Percentiles rank a stretch among this genome's conserved stretches.
phyloP scores from a whole-genome alignment of 1,140 invertebrate genomes.

The Drosophila repleta region DNA sequence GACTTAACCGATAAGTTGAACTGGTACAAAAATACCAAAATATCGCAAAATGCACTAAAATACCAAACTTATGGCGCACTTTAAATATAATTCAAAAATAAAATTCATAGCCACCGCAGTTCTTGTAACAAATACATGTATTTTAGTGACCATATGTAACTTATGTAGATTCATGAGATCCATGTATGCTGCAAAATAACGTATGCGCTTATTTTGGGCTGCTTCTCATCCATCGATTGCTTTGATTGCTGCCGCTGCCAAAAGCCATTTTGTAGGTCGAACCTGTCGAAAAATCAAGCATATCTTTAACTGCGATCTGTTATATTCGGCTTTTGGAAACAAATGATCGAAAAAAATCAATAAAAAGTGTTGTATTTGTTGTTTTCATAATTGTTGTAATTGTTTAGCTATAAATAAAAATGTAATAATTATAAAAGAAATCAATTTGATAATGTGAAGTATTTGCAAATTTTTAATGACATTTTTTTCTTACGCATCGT shows the following conservation, averaged over 20 bases:
- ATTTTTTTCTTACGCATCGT: conserved; percentile 69
- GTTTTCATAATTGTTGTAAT: conserved; percentile 35
- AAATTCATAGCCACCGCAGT: conserved; percentile 3
- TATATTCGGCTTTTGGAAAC: not conserved
- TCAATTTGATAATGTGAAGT: conserved; percentile 64
- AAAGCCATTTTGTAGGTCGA: conserved; percentile 35
- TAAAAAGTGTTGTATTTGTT: conserved; percentile 8
- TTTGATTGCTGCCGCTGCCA: conserved; percentile 17
- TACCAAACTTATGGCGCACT: conserved; percentile 17
- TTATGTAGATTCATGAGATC: conserved; percentile 73
- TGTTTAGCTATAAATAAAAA: conserved; percentile 44
- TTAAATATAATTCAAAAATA: not conserved
- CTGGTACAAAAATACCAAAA: conserved; percentile 11
- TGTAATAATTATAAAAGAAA: conserved; percentile 50
- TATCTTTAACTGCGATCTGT: conserved; percentile 38
- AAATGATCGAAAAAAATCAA: conserved; percentile 25
- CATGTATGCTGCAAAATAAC: conserved; percentile 30
- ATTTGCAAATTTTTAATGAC: conserved; percentile 76
- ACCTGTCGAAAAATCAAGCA: conserved; percentile 53
- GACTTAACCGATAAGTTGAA: conserved; percentile 1
- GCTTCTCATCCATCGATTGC: conserved; percentile 48
- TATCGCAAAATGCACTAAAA: not conserved
- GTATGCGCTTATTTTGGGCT: conserved; percentile 19
- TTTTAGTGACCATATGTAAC: conserved; percentile 59
- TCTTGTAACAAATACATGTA: conserved; percentile 50